Base-by-base conservation (phyloP, 2,113 vertebrate species). In the Pseudolaguvia tuberculata region DNA sequence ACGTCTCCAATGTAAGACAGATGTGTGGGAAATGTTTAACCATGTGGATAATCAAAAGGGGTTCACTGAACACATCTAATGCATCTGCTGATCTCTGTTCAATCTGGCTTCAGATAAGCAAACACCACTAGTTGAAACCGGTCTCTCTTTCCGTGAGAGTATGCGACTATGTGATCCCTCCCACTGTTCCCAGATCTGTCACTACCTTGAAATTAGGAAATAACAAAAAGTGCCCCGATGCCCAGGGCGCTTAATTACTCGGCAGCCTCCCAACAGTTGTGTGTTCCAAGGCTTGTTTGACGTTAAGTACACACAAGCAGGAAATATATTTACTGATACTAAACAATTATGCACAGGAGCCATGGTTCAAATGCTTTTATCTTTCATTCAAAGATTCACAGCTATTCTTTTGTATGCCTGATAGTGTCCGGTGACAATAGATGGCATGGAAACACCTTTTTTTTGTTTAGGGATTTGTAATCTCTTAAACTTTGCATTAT, bases 221-320 rank as follows among this genome's bases (percentile, higher is more conserved):
- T 83, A 86, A 84, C 82, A 82, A 55, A 86, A 78, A 76, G 81
- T 75, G 80, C 84, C 83, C 25, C 11, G 42, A 71, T 72, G 70
- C 78, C 82, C 78, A 78, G 79, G 68, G 77, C 82, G 72, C 83
- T 87, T 86, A 86, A 85, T 89, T 84, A 86, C 76, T 84, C 81
- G 81, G 77, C 78, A 79, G 83, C 80, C 72, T 67, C 73, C 79
- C 57, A 69, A 83, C 80, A 82, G 81, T 79, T 75, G 77, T 78
- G 77, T 84, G n/a, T 86, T 86, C 86, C 87, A 89, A 87, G 88
- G 87, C 85, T 86, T 84, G 88, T 86, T 89, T 83, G 82, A 87
- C 85, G 83, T 73, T 20, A 83, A 83, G 84, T 87, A 90, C 88
- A 90, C 88, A 89, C 31, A 79, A 76, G 83, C 84, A 84, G 85